Base-by-base conservation (phyloP, 2,888 invertebrate genomes). In the Hyposoter dolosus region DNA sequence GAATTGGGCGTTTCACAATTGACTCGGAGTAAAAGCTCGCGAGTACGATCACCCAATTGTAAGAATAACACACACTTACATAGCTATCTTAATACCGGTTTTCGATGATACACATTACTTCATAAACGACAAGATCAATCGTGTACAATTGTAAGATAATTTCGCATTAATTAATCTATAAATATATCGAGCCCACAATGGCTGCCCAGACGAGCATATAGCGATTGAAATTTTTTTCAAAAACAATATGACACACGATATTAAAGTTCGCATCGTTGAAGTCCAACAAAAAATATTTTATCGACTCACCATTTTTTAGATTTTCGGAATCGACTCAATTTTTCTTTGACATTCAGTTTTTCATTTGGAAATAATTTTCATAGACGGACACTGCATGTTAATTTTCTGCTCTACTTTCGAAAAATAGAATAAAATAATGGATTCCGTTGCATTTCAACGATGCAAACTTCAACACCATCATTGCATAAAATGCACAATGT, bases 61-160 rank as follows among this genome's bases (percentile, higher is more conserved):
- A 81, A 40, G 28, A 84, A 69, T 69, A 53, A 69, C 75, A 74
- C 65, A 78, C 81, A 74, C 75, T 85, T 72, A 80, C 72, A 19
- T 74, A 40, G 56, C 72, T 83, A 80, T 77, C 72, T 43, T 72
- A 84, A 77, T 40, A 35, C 60, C 76, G 75, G 69, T 83, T 80
- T 40, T 83, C 80, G 74, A 77, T 80, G 77, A 80, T 78, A 80
- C 72, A 80, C 68, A 63, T 63, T 50, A 50, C 35, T 65, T 80
- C 79, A 43, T 40, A 43, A 79, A 71, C 60, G 68, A 80, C 56
- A 81, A 23, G 56, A 68, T 68, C n/a, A n/a, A 71, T 83, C 53
- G 17, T 35, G 35, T 56, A 50, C 45, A 65, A 50, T 75, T 47
- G 35, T 78, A 32, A 43, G 50, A 77, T 77, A 66, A 66, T 53